Evolutionary conservation across 2,888 invertebrate species (phyloP), one percentile per base, ranked within the genome.

Genomic region (Steinernema hermaphroditum): DNA sequence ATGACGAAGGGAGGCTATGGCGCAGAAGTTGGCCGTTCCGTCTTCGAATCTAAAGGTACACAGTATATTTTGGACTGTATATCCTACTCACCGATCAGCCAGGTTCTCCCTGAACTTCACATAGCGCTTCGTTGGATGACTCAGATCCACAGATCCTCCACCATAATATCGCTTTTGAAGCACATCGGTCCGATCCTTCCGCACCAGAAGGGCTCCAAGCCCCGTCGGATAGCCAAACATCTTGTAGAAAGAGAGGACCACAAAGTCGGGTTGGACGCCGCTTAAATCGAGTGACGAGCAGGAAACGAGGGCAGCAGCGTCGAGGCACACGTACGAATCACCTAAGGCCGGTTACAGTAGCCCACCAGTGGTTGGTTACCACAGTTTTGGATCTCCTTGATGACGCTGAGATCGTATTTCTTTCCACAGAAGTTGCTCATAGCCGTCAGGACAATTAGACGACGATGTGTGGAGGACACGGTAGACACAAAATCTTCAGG

Each of bases 221-320:
- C 97, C 97, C 70, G 96, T 96, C 0, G 97, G 97, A 87, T 92
- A 96, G 24, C 93, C 93, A 89, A 97, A 96, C 84, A 97, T 92
- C 74, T 85, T 97, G 88, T 97, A 97, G 89, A 97, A 97, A 0
- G 96, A 96, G 22, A 97, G 74, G 72, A 91, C 91, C 0, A 96
- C 91, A 89, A 95, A 97, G 88, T 97, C 95, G 2, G 96, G 93
- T 6, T 46, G 90, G 74, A 89, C 89, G 69, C 85, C 81, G 0
- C 90, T 89, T 72, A 97, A 89, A 89, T 96, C 91, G 70, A 97
- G 88, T 71, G 89, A 89, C 86, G 91, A 93, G 19, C 93, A 93
- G 4, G 92, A 90, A 0, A 91, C 92, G 88, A 90, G 93, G 41
- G 92, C 90, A 0, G 96, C 94, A 6, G 94, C 93, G 89, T 97